phyloP scores from a whole-genome alignment of 2,113 vertebrate species.

The Scartelaos histophorus region DNA sequence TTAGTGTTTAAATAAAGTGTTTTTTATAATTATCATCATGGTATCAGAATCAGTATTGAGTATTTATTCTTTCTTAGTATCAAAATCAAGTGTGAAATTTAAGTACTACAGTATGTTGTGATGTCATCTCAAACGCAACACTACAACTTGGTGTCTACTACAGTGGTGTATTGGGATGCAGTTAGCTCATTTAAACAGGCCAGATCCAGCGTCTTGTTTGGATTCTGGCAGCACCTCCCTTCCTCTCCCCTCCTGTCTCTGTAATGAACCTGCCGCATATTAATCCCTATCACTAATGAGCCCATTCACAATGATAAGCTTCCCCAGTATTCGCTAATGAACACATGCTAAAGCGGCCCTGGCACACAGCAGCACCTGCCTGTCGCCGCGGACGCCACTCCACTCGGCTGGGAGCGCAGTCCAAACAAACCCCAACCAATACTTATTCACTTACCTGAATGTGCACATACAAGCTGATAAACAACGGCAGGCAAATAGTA shows the following conservation, averaged over 20 bases:
- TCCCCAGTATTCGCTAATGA: conserved; percentile 65
- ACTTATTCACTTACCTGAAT: not conserved
- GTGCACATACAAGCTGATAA: not conserved
- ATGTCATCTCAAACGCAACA: not conserved
- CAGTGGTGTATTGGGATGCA: not conserved
- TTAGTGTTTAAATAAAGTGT: no score
- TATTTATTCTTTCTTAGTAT: no score
- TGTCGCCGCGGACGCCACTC: conserved; percentile 21
- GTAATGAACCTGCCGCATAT: conserved; percentile 69
- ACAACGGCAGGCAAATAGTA: not conserved
- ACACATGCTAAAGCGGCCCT: conserved; percentile 59
- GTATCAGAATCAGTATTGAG: no score
- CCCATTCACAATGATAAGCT: conserved; percentile 70
- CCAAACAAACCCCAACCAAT: conserved; percentile 14
- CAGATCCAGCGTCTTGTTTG: conserved; percentile 48
- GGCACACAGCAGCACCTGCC: conserved; percentile 48
- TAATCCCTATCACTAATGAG: conserved; percentile 73
- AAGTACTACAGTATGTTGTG: not conserved
- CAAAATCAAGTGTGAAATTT: not conserved
- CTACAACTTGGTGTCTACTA: not conserved
- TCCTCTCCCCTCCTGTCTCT: conserved; percentile 42
- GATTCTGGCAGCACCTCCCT: conserved; percentile 53
- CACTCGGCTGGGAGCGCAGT: not conserved
- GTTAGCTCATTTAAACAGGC: conserved; percentile 21
- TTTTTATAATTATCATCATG: no score